Conservation (phyloP, 2,888 invertebrate genomes). For the Lissonota sp. region DNA sequence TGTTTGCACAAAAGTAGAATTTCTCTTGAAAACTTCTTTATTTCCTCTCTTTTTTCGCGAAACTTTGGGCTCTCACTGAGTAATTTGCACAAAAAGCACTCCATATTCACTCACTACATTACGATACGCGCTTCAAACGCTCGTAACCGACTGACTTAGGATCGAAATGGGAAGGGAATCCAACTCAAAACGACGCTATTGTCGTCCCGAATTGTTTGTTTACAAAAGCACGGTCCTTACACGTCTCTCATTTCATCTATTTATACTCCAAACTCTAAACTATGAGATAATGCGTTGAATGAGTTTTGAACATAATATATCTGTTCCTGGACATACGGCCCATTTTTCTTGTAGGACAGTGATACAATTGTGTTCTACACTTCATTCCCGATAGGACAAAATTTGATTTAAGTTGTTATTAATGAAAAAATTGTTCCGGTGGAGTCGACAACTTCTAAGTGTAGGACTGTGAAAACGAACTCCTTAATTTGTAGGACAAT, state of each 20-base stretch:
- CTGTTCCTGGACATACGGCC: constrained; percentile 33
- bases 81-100: background rate
- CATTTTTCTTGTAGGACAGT: constrained; percentile 37
- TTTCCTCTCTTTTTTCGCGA: constrained; percentile 32
- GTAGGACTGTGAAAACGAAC: too few species aligned
- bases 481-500: too few species aligned
- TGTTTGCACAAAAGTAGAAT: constrained; percentile 11
- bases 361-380: constrained; percentile 39
- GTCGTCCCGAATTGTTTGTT: too few species aligned
- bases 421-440: background rate
- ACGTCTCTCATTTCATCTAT: background rate
- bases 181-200: background rate
- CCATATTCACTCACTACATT: background rate
- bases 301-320: constrained; percentile 11
- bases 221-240: background rate
- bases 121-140: background rate
- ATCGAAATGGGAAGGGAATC: background rate
- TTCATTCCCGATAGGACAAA: constrained; percentile 38
- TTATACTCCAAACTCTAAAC: background rate
- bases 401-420: constrained; percentile 34
- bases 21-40: constrained; percentile 9
- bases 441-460: too few species aligned
- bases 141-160: background rate
- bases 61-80: background rate
- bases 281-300: background rate